Base-by-base conservation (phyloP, 2,888 invertebrate genomes). In the Anticlea derivata region DNA sequence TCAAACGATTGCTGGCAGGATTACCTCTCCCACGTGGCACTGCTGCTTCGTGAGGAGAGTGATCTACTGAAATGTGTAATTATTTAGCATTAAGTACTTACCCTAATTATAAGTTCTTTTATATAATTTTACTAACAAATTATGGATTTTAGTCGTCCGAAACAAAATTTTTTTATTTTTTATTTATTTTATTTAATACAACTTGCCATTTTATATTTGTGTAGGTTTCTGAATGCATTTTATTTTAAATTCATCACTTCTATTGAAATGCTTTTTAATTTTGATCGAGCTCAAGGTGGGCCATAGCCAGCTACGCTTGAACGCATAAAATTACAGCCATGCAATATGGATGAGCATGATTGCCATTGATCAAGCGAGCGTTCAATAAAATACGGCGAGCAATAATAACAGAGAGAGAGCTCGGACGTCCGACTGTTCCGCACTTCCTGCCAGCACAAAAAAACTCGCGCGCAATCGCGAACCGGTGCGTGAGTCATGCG, bases 401-500 rank as follows among this genome's bases (percentile, higher is more conserved):
- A 44, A 26, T 34, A 31, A 44, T 38, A 38, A 46, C 30, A 45
- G 43, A 45, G 37, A 40, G 34, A 60, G 60, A 61, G 61, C 52
- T 73, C 70, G 67, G 72, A 73, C 69, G 70, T 73, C 68, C 71
- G 69, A 60, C 57, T 58, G 50, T 54, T 45, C 53, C 40, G 46
- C 59, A 71, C 65, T 78, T 81, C 79, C 82, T 75, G 70, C 66
- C 65, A 55, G 51, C 58, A 72, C 61, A 71, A 76, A 73, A 78
- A 80, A 73, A 71, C n/a, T n/a, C n/a, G 55, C 60, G 50, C 60
- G 66, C 65, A 64, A 60, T 60, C 50, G 45, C 49, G 41, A 41
- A 49, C 55, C 58, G 56, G 58, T 58, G 65, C 53, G 65, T 71
- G 73, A 75, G 62, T 75, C 72, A 73, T 63, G 65, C 65, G 65